Base-by-base conservation (phyloP, 2,888 invertebrate genomes). In the Andrena bucephala region DNA sequence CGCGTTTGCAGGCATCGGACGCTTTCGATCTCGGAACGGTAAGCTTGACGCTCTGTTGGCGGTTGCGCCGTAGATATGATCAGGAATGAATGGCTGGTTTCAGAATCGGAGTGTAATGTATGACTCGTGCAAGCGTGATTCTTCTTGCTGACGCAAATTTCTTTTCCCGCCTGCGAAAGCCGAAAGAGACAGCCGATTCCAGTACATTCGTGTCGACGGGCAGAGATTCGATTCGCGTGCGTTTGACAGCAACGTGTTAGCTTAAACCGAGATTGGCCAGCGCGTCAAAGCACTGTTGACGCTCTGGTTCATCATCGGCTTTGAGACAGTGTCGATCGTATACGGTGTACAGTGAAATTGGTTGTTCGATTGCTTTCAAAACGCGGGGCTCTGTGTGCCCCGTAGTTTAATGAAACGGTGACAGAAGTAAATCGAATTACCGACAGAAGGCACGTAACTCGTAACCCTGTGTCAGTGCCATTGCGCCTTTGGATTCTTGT, bases 281-380 rank as follows among this genome's bases (percentile, higher is more conserved):
- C 20, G 48, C 31, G 52, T 68, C 72, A 78, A 63, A 72, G 74
- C 63, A 7, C 36, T 71, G 63, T 79, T 69, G 67, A 77, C 71
- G 31, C 48, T 13, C 57, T 27, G 71, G 24, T 4, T 78, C 66
- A 66, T 60, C 48, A 50, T 42, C 57, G 60, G 67, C 77, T 77
- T 81, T 68, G 62, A 60, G 62, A 33, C 52, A 29, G 3, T 4
- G n/a, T 16, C 42, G 52, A 66, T 59, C 65, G n/a, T 10, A 27
- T 16, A 24, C 16, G 24, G 27, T 36, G 4, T 1, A 42, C 13
- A 42, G 4, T 16, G 42, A 20, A 63, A 67, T 31, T 20, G 27
- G 29, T 16, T 50, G 31, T 33, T 29, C 60, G 36, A 60, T 29
- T 36, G 74, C 65, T 71, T 13, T 62, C 54, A 42, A 48, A 63